Evolutionary conservation across 2,797 vertebrate genomes (phyloP).

Genomic region (Heterohyrax brucei): DNA sequence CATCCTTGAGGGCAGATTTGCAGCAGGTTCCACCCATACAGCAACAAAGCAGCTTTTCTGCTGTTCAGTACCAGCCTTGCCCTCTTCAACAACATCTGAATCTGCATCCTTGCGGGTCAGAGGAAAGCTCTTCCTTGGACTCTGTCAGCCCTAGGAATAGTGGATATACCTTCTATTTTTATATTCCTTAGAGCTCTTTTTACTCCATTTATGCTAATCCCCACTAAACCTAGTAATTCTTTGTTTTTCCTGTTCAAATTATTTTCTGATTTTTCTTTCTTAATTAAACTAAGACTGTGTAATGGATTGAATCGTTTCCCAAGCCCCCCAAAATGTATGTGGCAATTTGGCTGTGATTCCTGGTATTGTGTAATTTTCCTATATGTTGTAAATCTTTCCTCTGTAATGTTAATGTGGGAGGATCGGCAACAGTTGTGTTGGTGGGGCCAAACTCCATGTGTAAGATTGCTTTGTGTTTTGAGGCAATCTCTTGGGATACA

Average conservation of each 20-base stretch:
- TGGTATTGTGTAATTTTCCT: no score
- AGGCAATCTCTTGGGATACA: no score
- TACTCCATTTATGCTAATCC: neutral
- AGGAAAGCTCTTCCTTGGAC: neutral
- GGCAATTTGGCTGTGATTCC: no score
- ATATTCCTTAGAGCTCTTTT: neutral
- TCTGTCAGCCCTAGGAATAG: neutral
- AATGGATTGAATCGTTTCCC: no score
- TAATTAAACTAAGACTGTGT: slow-evolving; percentile 20
- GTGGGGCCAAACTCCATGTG: no score
- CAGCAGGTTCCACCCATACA: neutral
- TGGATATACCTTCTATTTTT: neutral
- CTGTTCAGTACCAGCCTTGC: neutral
- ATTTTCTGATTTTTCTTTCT: neutral
- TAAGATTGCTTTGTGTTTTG: no score
- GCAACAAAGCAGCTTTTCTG: neutral
- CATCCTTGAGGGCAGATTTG: neutral
- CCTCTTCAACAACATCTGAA: neutral
- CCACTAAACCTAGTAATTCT: slow-evolving; percentile 5
- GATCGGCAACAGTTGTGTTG: no score
- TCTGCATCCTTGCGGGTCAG: neutral
- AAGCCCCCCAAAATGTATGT: no score
- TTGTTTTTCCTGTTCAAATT: slow-evolving; percentile 47
- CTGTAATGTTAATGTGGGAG: no score
- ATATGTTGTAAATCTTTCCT: no score